Base-by-base conservation (phyloP, 2,888 invertebrate species). In the Tholera decimalis region DNA sequence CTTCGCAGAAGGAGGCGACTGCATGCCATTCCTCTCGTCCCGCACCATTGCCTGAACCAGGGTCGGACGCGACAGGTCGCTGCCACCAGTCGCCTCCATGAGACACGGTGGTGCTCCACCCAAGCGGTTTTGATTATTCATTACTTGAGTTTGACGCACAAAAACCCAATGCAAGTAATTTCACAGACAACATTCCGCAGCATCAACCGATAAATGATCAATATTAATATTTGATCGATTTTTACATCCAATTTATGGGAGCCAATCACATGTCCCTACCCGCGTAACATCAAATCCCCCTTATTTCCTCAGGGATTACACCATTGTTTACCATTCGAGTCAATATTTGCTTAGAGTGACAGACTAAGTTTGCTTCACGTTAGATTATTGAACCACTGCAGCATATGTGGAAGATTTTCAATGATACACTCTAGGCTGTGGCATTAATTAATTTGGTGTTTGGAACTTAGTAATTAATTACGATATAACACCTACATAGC, bases 291-390 rank as follows among this genome's bases (percentile, higher is more conserved):
- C 81, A 85, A 87, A 88, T 85, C 85, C 84, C 39, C 78, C 82
- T 89, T 89, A 91, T 91, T 91, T 91, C 91, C 90, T 88, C 11
- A 1, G 90, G 88, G 91, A 88, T 84, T 85, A 83, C 53, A 69
- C 41, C 63, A 69, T 75, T 83, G 83, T 82, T 80, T 78, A 79
- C 79, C 60, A 62, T 41, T 53, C 43, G 33, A 33, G 44, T 53
- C 77, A 80, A 84, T 82, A 68, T 86, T 85, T 85, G 81, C 54
- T 64, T 72, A 70, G 57, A 71, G 51, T 50, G 54, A 68, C 71
- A 83, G 82, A 55, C 43, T 75, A 64, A 33, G 46, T 59, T 65
- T 24, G 53, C 41, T 30, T 35, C 55, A 50, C 28, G 50, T 3
- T 33, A 37, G 41, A 35, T 72, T 46, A 55, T 67, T 44, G 20